Conservation (phyloP, 2,113 vertebrate genomes). For the Bostrychus sinensis region DNA sequence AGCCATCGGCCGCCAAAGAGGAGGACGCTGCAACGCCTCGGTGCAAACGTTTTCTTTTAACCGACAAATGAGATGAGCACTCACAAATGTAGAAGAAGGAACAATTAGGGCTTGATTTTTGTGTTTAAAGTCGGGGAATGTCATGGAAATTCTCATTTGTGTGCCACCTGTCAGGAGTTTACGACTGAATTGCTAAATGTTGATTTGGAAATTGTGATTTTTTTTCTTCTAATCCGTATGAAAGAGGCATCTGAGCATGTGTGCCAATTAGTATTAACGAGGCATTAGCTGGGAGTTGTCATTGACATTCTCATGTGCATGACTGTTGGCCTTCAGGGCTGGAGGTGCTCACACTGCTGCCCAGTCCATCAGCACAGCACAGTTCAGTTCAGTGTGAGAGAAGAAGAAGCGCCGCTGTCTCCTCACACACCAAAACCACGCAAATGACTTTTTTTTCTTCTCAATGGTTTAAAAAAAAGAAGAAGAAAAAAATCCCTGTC, state of each 20-base stretch:
- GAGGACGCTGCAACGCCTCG: too few relatives aligned
- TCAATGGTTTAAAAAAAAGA: background rate
- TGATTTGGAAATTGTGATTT: background rate
- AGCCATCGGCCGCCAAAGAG: too few relatives aligned
- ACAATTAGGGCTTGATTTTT: conserved; percentile 47
- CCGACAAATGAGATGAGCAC: conserved; percentile 40
- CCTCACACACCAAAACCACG: conserved; percentile 20
- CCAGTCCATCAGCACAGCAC: conserved; percentile 56
- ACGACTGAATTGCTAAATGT: background rate
- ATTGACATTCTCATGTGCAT: conserved; percentile 60
- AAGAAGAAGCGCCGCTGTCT: conserved; percentile 17
- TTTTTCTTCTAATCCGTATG: conserved; percentile 2
- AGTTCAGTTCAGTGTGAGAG: conserved; percentile 35
- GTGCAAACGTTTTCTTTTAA: conserved; percentile 16
- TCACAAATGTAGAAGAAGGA: conserved; percentile 43
- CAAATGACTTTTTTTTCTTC: background rate
- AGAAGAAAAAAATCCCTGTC: background rate
- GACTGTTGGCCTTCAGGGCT: conserved; percentile 66
- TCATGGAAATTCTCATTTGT: conserved; percentile 35
- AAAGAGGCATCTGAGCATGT: conserved; percentile 22
- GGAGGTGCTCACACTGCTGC: conserved; percentile 60
- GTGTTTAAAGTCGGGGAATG: background rate
- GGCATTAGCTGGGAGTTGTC: conserved; percentile 60
- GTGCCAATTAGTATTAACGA: conserved; percentile 67
- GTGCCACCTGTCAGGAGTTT: conserved; percentile 38